Evolutionary conservation across 2,797 vertebrate species (phyloP).

Genomic region (Lithobates sylvaticus): DNA sequence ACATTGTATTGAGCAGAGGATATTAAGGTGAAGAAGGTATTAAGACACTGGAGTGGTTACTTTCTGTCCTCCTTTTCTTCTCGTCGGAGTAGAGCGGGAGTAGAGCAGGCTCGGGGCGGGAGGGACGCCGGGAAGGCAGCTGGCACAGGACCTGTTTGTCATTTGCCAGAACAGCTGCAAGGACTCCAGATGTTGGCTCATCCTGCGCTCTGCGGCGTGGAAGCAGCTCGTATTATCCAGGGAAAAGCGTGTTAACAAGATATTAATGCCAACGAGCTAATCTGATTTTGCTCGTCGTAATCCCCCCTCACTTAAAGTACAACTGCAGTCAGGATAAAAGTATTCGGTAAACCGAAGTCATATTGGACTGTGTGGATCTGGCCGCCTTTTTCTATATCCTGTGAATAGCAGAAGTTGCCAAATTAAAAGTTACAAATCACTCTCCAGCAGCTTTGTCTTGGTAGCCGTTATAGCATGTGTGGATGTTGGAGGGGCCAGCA

Average conservation of each 20-base stretch:
- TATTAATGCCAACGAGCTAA: neutral
- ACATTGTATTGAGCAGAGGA: neutral
- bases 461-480: no score
- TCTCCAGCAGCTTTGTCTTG: no score
- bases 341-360: no score
- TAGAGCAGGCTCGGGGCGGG: no score
- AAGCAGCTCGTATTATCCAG: neutral
- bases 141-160: constrained; percentile 22
- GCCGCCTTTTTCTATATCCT: neutral
- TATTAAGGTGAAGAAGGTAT: neutral
- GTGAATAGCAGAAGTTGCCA: neutral
- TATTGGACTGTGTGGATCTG: neutral
- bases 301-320: neutral
- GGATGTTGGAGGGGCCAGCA: no score
- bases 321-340: neutral
- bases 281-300: neutral
- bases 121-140: constrained; percentile 14
- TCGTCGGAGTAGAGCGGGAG: no score
- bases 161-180: constrained; percentile 18
- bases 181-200: constrained; percentile 21
- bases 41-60: neutral
- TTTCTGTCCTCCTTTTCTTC: neutral
- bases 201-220: neutral
- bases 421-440: neutral
- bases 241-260: neutral